Conservation (phyloP, 1,140 invertebrate species). For the Zaprionus ornatus region DNA sequence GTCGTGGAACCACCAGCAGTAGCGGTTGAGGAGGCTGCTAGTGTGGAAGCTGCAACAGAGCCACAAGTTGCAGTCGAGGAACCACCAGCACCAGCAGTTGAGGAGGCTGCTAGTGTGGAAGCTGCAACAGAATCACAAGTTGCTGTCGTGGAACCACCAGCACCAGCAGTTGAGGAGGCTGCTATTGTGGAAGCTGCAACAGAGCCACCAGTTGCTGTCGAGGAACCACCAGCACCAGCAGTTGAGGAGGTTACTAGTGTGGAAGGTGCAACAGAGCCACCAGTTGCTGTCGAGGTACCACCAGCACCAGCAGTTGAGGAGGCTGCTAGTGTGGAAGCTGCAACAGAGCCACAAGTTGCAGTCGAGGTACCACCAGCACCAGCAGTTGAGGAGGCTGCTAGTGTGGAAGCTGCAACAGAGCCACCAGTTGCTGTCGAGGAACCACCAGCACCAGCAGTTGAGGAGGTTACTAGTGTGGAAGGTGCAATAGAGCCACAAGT, state of each 20-base stretch:
- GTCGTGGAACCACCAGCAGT: not conserved
- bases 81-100: too few species aligned
- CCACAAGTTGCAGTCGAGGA: too few species aligned
- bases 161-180: not conserved
- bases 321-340: not conserved
- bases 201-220: too few species aligned
- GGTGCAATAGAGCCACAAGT: not conserved
- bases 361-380: not conserved
- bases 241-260: not conserved
- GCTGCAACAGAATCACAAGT: not conserved
- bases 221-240: not conserved
- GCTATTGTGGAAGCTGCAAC: too few species aligned
- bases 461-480: too few species aligned
- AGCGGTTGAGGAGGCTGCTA: too few species aligned
- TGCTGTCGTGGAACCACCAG: not conserved
- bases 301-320: constrained; percentile 2
- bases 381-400: not conserved
- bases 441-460: too few species aligned
- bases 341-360: too few species aligned
- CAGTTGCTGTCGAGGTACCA: not conserved
- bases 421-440: too few species aligned
- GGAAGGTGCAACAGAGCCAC: not conserved
- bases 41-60: too few species aligned
- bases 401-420: not conserved
- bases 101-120: too few species aligned